A percentile compares a stretch with the other conserved stretches of the same genome.
Conservation (phyloP, 2,797 vertebrate genomes). For the Sylvilagus floridanus region DNA sequence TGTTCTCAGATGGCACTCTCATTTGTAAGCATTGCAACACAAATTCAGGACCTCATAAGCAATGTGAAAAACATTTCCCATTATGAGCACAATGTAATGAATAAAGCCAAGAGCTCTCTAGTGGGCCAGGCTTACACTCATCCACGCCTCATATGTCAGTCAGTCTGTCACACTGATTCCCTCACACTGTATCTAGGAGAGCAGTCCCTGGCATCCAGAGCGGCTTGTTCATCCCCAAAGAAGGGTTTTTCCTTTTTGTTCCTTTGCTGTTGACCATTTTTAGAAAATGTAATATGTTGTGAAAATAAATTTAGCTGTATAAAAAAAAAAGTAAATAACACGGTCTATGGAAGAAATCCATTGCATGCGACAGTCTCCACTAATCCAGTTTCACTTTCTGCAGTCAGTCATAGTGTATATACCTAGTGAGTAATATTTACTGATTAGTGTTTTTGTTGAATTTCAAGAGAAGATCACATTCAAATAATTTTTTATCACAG, state of each 20-base stretch:
- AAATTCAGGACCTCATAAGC: constrained; percentile 43
- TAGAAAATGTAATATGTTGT: constrained; percentile 95
- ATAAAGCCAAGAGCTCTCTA: neutral
- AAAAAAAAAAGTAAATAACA: constrained; percentile 62
- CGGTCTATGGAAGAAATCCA: neutral
- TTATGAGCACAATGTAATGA: neutral
- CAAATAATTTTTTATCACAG: too few relatives aligned
- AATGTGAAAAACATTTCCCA: constrained; percentile 19
- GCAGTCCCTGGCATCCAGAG: constrained; percentile 64
- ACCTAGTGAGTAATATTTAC: too few relatives aligned
- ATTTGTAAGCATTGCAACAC: constrained; percentile 31
- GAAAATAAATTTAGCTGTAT: constrained; percentile 94
- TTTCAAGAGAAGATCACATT: too few relatives aligned
- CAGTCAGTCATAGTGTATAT: too few relatives aligned
- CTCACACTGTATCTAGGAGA: constrained; percentile 2
- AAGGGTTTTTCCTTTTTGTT: constrained; percentile 77
- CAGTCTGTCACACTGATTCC: neutral
- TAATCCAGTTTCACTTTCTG: too few relatives aligned
- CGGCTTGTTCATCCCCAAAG: constrained; percentile 81
- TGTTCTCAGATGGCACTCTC: constrained; percentile 1
- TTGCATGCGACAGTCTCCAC: too few relatives aligned
- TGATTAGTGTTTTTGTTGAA: too few relatives aligned
- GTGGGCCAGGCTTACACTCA: constrained; percentile 44
- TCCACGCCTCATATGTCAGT: neutral
- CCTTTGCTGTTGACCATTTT: constrained; percentile 90